phyloP scores from a whole-genome alignment of 2,113 vertebrate species.

The Salminus brasiliensis region DNA sequence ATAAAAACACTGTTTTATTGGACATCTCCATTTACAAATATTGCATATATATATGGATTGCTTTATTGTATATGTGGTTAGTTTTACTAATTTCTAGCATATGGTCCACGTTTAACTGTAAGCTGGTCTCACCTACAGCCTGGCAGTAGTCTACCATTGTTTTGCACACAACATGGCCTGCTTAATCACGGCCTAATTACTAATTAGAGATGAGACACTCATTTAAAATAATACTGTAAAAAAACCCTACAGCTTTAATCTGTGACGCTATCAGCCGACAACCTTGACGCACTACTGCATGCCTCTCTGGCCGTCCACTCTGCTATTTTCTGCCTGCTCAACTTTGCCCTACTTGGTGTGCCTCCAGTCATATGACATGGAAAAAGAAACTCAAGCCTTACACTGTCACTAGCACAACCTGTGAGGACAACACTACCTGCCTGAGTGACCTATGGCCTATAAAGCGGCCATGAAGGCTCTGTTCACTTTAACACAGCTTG shows the following conservation, averaged over 20 bases:
- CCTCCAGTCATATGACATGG: conserved; percentile 75
- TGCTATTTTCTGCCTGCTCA: conserved; percentile 76
- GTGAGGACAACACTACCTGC: conserved; percentile 17
- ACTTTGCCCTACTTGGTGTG: conserved; percentile 77
- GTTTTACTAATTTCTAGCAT: too few species aligned
- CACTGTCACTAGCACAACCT: conserved; percentile 5
- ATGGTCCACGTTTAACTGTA: too few species aligned
- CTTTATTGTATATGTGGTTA: too few species aligned
- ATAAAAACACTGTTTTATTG: too few species aligned
- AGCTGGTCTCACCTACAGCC: neutral
- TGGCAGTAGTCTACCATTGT: neutral
- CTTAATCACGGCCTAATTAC: neutral
- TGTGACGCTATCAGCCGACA: conserved; percentile 9
- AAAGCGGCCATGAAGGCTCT: neutral
- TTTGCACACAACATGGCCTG: neutral
- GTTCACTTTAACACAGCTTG: neutral
- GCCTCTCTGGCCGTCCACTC: conserved; percentile 53
- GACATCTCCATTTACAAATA: too few species aligned
- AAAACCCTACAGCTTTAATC: neutral
- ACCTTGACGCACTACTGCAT: conserved; percentile 56
- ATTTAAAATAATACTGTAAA: neutral
- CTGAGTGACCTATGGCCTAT: neutral
- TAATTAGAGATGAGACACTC: neutral
- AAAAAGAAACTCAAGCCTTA: conserved; percentile 71
- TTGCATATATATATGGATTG: too few species aligned